phyloP scores from a whole-genome alignment of 1,140 invertebrate genomes.

The Drosophila santomea region DNA sequence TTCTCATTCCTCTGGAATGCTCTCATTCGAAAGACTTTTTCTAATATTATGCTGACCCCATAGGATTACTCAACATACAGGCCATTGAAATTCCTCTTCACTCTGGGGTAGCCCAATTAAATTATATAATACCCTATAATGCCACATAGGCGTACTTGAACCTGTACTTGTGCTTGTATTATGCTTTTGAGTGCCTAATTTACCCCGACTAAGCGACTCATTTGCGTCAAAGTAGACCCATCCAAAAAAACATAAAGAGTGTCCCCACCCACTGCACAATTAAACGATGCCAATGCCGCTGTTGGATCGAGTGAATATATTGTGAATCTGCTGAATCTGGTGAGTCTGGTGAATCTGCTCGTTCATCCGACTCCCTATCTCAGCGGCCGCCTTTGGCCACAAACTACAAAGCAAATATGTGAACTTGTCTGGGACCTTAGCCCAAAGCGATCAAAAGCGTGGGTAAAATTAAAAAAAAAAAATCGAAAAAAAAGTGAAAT shows the following conservation, averaged over 20 bases:
- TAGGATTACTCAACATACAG: slow-evolving; percentile 8
- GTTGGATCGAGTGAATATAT: slow-evolving; percentile 8
- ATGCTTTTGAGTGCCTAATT: slow-evolving; percentile 59
- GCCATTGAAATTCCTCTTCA: slow-evolving; percentile 23
- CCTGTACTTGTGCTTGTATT: slow-evolving; percentile 33
- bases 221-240: slow-evolving; percentile 70
- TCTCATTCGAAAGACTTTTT: not conserved
- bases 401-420: slow-evolving; percentile 76
- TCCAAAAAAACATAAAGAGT: slow-evolving; percentile 40
- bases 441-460: slow-evolving; percentile 63
- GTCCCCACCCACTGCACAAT: slow-evolving; percentile 56
- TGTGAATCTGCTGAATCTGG: not conserved
- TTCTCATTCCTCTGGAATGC: not conserved
- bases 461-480: slow-evolving; percentile 23
- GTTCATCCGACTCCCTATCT: slow-evolving; percentile 37
- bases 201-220: slow-evolving; percentile 71
- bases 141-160: slow-evolving; percentile 23
- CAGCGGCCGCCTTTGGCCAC: slow-evolving; percentile 49
- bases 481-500: slow-evolving; percentile 65
- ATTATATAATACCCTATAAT: slow-evolving; percentile 30
- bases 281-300: slow-evolving; percentile 50
- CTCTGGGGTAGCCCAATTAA: slow-evolving; percentile 26
- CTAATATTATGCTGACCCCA: not conserved
- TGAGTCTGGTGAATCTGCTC: slow-evolving; percentile 11
- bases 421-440: slow-evolving; percentile 76